phyloP scores from a whole-genome alignment of 2,113 vertebrate species.

The Sinosuthora webbiana region DNA sequence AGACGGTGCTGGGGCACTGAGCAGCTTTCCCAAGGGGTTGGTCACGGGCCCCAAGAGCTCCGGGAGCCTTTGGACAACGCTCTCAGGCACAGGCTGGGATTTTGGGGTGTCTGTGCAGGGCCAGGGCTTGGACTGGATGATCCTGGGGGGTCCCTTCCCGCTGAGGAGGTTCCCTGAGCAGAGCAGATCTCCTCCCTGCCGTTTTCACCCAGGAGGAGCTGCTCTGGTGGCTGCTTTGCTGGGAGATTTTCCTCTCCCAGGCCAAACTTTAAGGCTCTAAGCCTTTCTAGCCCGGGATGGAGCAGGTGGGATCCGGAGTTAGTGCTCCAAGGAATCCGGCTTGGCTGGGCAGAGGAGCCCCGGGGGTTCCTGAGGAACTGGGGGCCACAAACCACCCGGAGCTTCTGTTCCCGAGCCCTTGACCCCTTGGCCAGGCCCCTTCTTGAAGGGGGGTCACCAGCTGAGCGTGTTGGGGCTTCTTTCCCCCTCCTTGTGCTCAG shows the following conservation, averaged over 20 bases:
- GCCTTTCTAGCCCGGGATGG: neutral
- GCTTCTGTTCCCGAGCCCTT: neutral
- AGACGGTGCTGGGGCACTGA: neutral
- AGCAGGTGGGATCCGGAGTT: neutral
- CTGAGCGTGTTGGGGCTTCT: neutral
- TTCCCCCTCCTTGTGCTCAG: neutral
- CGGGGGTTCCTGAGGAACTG: neutral
- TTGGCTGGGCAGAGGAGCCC: neutral
- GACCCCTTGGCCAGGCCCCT: neutral
- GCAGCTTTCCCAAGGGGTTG: neutral
- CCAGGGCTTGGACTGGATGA: neutral
- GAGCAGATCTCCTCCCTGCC: neutral
- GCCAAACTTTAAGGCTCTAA: neutral
- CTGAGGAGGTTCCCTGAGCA: neutral
- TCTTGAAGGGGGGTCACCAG: neutral
- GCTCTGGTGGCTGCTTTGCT: neutral
- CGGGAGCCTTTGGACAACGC: neutral
- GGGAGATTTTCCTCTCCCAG: neutral
- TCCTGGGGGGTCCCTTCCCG: neutral
- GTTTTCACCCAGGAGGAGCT: neutral
- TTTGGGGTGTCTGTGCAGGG: neutral
- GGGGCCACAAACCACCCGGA: neutral
- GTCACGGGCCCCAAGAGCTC: fast-evolving
- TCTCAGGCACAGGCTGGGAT: neutral
- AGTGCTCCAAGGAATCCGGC: neutral